Conservation (phyloP, 64 coral and sea anemone species). For the Actinia equina region DNA sequence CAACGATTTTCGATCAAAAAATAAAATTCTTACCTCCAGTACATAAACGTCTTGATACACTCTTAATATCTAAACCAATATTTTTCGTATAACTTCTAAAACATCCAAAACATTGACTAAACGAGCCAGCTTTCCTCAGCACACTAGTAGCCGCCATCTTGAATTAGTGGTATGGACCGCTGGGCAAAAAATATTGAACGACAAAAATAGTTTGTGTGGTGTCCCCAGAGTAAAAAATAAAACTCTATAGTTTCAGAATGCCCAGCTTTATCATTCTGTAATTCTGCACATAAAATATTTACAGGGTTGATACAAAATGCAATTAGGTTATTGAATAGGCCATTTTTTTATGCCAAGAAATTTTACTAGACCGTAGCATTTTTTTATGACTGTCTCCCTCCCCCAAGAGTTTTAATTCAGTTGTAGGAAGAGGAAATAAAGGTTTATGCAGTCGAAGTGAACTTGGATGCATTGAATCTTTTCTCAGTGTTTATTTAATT, state of each 20-base stretch:
- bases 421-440: neutral
- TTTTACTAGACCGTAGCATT: no score
- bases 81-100: conserved; percentile 8
- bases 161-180: conserved; percentile 12
- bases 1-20: neutral
- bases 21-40: neutral
- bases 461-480: neutral
- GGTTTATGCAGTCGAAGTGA: neutral
- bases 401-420: neutral
- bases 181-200: neutral
- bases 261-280: neutral
- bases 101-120: neutral
- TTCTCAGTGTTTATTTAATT: neutral
- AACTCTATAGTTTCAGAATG: neutral
- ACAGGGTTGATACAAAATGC: neutral
- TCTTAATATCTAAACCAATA: neutral
- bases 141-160: conserved; percentile 52
- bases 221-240: neutral
- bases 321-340: no score
- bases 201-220: neutral
- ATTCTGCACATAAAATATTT: neutral
- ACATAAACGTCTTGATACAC: conserved; percentile 18
- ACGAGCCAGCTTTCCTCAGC: neutral
- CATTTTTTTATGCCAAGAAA: no score
- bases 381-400: neutral